phyloP scores from a whole-genome alignment of 2,113 vertebrate genomes.

The Cheilinus undulatus region DNA sequence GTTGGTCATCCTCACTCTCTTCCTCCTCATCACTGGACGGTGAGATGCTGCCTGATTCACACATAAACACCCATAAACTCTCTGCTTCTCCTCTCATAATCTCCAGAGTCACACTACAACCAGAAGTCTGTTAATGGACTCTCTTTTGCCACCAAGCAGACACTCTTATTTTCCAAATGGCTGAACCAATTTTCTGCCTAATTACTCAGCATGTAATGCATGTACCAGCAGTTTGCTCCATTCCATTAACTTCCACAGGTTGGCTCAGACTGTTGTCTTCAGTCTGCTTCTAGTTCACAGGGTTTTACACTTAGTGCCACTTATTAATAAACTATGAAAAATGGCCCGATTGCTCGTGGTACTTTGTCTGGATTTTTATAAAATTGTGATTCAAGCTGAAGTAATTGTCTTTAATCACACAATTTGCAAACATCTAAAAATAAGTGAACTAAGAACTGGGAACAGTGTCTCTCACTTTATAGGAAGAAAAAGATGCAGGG shows the following conservation, averaged over 20 bases:
- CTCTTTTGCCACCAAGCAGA: constrained; percentile 68
- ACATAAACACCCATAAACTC: not conserved
- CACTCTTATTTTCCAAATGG: constrained; percentile 80
- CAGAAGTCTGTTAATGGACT: constrained; percentile 74
- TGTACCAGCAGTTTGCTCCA: constrained; percentile 73
- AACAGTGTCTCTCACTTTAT: not conserved
- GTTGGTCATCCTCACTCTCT: constrained; percentile 95
- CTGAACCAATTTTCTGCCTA: constrained; percentile 82
- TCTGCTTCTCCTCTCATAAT: constrained; percentile 37
- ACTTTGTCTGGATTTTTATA: constrained; percentile 26
- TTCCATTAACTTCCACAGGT: constrained; percentile 73
- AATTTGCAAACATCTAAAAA: constrained; percentile 24
- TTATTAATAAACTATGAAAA: constrained; percentile 67
- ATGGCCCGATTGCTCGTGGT: constrained; percentile 37
- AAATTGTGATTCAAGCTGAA: constrained; percentile 17
- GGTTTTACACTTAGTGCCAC: constrained; percentile 50
- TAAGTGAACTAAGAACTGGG: not conserved
- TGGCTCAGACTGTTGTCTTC: constrained; percentile 61
- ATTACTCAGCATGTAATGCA: constrained; percentile 80
- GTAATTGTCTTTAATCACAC: constrained; percentile 9
- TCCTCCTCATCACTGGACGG: constrained; percentile 98
- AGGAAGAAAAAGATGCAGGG: too few species aligned
- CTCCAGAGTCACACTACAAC: constrained; percentile 53
- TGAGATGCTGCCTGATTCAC: constrained; percentile 71
- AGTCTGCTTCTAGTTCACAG: constrained; percentile 52